These are phyloP conservation scores for Phengaris alcon DNA, from an alignment of 2,888 invertebrate genomes.

Conservation along the genomic window DNA sequence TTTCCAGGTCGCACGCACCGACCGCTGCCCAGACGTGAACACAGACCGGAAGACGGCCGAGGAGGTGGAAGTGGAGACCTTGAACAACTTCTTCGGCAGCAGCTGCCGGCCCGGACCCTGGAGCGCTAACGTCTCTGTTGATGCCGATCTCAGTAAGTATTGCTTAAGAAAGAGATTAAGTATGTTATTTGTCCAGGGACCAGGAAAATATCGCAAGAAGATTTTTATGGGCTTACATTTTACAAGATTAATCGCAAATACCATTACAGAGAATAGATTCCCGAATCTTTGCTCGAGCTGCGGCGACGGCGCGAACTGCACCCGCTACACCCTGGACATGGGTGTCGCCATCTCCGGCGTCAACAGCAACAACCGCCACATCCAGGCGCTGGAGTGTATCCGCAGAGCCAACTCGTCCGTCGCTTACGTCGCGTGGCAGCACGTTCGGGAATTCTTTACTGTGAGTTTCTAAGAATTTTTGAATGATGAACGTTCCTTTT, in stretches of 20 bases:
- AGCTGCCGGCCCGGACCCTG: constrained; percentile 87
- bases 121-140: constrained; percentile 76
- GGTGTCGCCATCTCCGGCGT: constrained; percentile 51
- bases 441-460: constrained; percentile 70
- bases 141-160: constrained; percentile 80
- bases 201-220: no score
- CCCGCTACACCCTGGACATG: constrained; percentile 54
- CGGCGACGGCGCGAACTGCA: constrained; percentile 53
- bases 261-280: constrained; percentile 70
- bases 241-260: background rate
- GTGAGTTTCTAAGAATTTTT: constrained; percentile 51
- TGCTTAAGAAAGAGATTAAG: background rate
- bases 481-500: no score
- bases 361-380: constrained; percentile 73
- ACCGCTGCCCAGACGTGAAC: constrained; percentile 50
- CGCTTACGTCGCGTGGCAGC: constrained; percentile 79
- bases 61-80: constrained; percentile 81
- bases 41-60: constrained; percentile 60
- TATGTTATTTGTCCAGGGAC: no score
- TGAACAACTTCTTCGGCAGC: constrained; percentile 81
- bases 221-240: no score
- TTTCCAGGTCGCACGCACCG: constrained; percentile 56
- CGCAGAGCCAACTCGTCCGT: constrained; percentile 75
- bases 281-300: constrained; percentile 80
- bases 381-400: constrained; percentile 82